Evolutionary conservation across 2,888 invertebrate genomes (phyloP).

Genomic region (Macrophya annulata): DNA sequence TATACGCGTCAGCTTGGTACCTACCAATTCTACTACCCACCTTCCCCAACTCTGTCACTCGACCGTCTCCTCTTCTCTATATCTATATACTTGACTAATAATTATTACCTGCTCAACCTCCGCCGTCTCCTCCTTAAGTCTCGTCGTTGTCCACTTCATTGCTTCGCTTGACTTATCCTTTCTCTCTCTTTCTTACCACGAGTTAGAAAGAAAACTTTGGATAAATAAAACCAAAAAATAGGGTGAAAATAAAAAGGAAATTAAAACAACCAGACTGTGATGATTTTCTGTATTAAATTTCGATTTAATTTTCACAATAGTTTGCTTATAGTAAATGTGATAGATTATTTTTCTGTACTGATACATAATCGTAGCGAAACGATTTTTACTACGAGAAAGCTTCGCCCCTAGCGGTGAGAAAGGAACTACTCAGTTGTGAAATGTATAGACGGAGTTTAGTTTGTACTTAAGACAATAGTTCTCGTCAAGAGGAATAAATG

Average conservation of each 20-base stretch:
- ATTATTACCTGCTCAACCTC: constrained; percentile 37
- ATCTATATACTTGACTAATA: neutral
- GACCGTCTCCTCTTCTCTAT: constrained; percentile 11
- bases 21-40: neutral
- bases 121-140: neutral
- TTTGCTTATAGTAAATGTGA: neutral
- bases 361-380: neutral
- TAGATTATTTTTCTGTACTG: neutral
- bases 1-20: constrained; percentile 46
- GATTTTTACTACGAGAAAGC: neutral
- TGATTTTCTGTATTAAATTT: constrained; percentile 20
- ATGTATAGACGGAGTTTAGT: neutral
- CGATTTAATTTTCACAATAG: neutral
- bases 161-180: neutral
- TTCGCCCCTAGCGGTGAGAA: neutral
- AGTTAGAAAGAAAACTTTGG: neutral
- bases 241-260: neutral
- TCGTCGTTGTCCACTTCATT: constrained; percentile 31
- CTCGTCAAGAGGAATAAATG: neutral
- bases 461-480: too few species aligned
- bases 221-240: neutral
- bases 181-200: neutral
- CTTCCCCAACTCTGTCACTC: constrained; percentile 33
- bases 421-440: neutral
- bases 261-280: neutral